Evolutionary conservation across 2,888 invertebrate genomes (phyloP), one percentile per base, ranked within the genome.

Genomic region (Myopa tessellatipennis): DNA sequence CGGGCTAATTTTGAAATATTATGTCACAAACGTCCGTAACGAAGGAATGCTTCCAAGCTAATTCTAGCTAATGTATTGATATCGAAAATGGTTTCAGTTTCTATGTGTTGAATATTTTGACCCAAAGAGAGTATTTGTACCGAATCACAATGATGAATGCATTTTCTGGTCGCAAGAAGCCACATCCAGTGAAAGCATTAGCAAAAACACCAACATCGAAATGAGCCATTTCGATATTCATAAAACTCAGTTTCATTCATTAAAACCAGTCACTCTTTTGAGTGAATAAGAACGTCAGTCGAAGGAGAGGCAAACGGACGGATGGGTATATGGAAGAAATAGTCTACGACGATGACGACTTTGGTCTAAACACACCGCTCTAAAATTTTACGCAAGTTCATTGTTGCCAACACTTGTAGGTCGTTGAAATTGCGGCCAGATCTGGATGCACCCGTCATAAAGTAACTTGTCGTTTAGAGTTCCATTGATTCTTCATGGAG

Each of bases 201-300:
- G 80, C 79, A 63, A 65, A 18, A 78, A 69, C 78, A 80, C 38
- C 63, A 63, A 74, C 77, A 26, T 26, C 26, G 26, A 26, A 26
- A 26, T 26, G 67, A 75, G 73, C 76, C 73, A 75, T 77, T 80
- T 80, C 76, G 75, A 80, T 78, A 80, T 73, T 78, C 78, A 76
- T 79, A 76, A 77, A 74, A 71, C 78, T 79, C 79, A 78, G 65
- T 74, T 80, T 78, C 79, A 79, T 79, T 79, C 79, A 79, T 77
- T 79, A 76, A 78, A 74, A 76, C 69, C 74, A 72, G 76, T 55
- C 38, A 76, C 75, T 67, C 61, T 71, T 34, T 69, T 45, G 18
- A 58, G 26, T 26, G 26, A 26, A 26, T 26, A 2, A 26, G 26
- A 26, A 26, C 63, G 18, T 26, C 50, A 18, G 40, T 4, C 38